These are phyloP conservation scores for Callopanchax toddi DNA, from an alignment of 2,113 vertebrate genomes.

Conservation along the genomic window DNA sequence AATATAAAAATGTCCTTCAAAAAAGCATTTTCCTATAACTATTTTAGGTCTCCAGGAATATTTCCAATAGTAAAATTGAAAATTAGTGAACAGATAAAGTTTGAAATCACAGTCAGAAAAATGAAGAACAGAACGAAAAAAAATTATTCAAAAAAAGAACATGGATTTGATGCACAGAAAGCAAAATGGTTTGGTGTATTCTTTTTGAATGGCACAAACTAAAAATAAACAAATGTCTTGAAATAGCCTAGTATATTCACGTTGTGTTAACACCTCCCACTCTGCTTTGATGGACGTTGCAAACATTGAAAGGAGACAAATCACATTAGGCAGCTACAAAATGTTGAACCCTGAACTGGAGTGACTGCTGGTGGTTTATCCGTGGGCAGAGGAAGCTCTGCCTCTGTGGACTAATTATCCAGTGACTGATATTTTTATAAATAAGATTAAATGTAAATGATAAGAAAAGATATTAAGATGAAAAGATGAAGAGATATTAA, in stretches of 20 bases:
- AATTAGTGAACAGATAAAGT: background rate
- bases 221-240: conserved; percentile 26
- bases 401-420: conserved; percentile 55
- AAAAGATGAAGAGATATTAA: no score
- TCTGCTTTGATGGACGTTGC: conserved; percentile 30
- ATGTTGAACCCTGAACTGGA: conserved; percentile 45
- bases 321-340: conserved; percentile 54
- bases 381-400: conserved; percentile 49
- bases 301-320: conserved; percentile 55
- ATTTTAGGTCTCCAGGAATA: background rate
- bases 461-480: no score
- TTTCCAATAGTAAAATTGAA: no score
- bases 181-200: conserved; percentile 9
- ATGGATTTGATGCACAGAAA: conserved; percentile 1
- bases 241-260: conserved; percentile 44
- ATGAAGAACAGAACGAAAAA: background rate
- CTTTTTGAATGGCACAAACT: conserved; percentile 27
- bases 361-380: conserved; percentile 55
- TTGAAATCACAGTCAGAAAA: background rate
- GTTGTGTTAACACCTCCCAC: conserved; percentile 60
- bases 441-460: no score
- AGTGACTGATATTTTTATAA: conserved; percentile 39
- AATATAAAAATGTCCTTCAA: no score
- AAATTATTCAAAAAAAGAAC: conserved; percentile 6
- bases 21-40: background rate